These are phyloP conservation scores for Cyclina sinensis DNA, from an alignment of 1,140 invertebrate species.

Conservation along the genomic window DNA sequence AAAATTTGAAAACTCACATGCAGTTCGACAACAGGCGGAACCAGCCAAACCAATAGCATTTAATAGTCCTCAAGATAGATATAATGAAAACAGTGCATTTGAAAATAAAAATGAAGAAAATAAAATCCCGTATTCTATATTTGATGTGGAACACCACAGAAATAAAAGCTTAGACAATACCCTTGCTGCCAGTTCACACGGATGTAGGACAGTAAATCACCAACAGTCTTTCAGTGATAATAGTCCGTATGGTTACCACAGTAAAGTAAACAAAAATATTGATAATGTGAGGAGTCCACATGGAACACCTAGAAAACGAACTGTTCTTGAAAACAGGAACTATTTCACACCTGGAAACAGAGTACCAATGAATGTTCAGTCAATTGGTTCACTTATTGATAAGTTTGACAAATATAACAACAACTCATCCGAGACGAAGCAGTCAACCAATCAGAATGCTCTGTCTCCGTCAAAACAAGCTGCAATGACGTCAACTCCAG, in stretches of 20 bases:
- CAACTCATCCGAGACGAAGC: not conserved
- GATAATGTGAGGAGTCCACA: not conserved
- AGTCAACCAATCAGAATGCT: not conserved
- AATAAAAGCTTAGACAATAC: conserved; percentile 6
- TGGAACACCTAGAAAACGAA: conserved; percentile 20
- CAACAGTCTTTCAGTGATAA: not conserved
- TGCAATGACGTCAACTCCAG: conserved; percentile 45
- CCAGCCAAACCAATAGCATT: conserved; percentile 22
- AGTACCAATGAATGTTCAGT: conserved; percentile 53
- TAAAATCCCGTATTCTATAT: not conserved
- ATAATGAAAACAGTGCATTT: not conserved
- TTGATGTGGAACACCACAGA: not conserved
- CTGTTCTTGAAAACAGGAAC: conserved; percentile 50
- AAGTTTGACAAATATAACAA: conserved; percentile 58
- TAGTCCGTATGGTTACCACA: conserved; percentile 3
- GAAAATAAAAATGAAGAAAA: not conserved
- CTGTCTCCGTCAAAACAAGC: not conserved
- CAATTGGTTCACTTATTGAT: conserved; percentile 55
- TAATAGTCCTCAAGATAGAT: not conserved
- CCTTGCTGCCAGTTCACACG: not conserved
- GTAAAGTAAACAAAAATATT: not conserved
- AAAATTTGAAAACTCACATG: conserved; percentile 61
- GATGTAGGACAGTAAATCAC: not conserved
- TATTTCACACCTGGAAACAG: conserved; percentile 59
- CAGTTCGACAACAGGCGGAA: conserved; percentile 50